phyloP scores from a whole-genome alignment of 2,797 vertebrate genomes.

The Cirrhinus molitorella region DNA sequence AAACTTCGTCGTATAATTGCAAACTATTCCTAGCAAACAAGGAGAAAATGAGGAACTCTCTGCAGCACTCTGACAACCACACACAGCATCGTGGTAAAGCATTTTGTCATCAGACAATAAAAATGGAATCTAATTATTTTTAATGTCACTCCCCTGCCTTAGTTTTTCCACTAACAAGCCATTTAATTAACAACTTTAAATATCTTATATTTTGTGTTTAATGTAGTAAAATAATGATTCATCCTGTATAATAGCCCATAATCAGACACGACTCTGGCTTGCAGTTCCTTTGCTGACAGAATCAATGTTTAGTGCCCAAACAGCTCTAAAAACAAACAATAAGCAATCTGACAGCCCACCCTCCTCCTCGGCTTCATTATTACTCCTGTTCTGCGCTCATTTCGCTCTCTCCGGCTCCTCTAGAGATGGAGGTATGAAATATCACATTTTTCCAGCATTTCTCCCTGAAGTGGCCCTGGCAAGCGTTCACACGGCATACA shows the following conservation, averaged over 20 bases:
- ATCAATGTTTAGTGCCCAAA: slow-evolving; percentile 66
- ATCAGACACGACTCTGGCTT: slow-evolving; percentile 50
- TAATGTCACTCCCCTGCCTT: neutral
- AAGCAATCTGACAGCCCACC: slow-evolving; percentile 60
- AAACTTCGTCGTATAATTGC: neutral
- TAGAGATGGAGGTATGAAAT: slow-evolving; percentile 85
- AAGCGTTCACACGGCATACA: slow-evolving; percentile 79
- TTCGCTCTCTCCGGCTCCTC: slow-evolving; percentile 69
- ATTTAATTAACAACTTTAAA: slow-evolving; percentile 11
- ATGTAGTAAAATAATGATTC: slow-evolving; percentile 11
- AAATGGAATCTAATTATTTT: neutral
- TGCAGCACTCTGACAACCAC: neutral
- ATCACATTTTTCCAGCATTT: slow-evolving; percentile 85
- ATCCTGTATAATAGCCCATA: slow-evolving; percentile 50
- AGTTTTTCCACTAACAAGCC: neutral
- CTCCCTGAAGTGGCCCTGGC: slow-evolving; percentile 84
- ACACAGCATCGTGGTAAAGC: too few species aligned
- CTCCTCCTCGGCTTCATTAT: slow-evolving; percentile 72
- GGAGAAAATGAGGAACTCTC: neutral
- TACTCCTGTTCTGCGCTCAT: slow-evolving; percentile 65
- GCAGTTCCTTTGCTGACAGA: slow-evolving; percentile 52
- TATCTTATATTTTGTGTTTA: slow-evolving; percentile 14
- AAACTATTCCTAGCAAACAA: neutral
- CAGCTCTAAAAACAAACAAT: slow-evolving; percentile 67
- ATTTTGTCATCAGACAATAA: neutral